Conservation (phyloP, 2,113 vertebrate species). For the Prunella fulvescens region DNA sequence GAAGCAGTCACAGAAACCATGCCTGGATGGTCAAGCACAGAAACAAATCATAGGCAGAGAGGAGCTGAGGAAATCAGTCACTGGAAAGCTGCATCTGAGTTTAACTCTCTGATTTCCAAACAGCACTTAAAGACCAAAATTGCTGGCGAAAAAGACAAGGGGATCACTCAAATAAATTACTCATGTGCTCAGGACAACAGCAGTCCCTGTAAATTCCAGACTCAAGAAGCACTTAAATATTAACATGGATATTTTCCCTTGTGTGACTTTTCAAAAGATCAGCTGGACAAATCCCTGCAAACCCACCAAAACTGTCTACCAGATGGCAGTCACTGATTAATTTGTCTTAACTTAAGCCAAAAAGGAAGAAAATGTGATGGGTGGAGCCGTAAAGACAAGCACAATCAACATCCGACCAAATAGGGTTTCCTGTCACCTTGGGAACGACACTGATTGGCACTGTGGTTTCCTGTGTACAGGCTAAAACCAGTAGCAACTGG, state of each 20-base stretch:
- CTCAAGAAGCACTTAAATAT: not conserved
- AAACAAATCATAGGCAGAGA: not conserved
- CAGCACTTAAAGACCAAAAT: not conserved
- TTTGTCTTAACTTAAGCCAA: conserved; percentile 82
- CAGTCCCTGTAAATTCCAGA: not conserved
- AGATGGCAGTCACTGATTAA: conserved; percentile 78
- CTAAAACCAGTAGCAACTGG: conserved; percentile 75
- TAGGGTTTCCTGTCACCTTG: conserved; percentile 84
- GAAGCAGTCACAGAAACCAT: not conserved
- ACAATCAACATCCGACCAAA: conserved; percentile 79
- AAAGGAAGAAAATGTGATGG: conserved; percentile 79
- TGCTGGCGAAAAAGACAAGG: not conserved
- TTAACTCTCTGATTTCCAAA: not conserved
- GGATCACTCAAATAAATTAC: not conserved
- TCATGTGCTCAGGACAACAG: not conserved
- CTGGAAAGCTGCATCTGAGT: not conserved
- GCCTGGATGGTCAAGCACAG: not conserved
- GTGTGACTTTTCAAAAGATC: conserved; percentile 26
- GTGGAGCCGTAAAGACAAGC: conserved; percentile 70
- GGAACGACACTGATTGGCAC: conserved; percentile 80
- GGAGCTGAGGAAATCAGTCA: not conserved
- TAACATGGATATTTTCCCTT: not conserved
- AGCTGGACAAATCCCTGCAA: conserved; percentile 59
- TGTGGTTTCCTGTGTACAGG: conserved; percentile 79
- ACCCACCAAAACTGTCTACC: conserved; percentile 75